These are phyloP conservation scores for Lumbricus terrestris DNA, from an alignment of 2,888 invertebrate genomes.

Conservation along the genomic window DNA sequence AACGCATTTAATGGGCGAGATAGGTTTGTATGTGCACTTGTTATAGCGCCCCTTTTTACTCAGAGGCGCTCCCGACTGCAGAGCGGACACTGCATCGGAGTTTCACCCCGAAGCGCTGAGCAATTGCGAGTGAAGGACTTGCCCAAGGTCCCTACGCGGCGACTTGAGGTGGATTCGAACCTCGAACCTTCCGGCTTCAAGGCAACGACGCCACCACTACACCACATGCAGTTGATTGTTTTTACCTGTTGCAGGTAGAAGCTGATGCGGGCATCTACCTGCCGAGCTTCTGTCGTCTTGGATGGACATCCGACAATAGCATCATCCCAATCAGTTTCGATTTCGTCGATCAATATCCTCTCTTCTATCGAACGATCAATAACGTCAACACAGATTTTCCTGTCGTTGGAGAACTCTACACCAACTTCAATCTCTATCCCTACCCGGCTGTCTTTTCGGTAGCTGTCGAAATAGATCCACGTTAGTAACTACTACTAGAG, in stretches of 20 bases:
- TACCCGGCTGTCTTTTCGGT: neutral
- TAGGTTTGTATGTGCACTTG: no score
- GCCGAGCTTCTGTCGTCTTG: constrained; percentile 8
- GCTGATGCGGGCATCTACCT: neutral
- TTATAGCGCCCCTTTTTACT: no score
- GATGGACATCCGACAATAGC: neutral
- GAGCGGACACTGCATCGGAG: no score
- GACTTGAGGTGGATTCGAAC: no score
- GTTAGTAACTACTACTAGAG: no score
- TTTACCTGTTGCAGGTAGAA: neutral
- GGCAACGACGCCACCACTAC: no score
- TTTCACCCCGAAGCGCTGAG: no score
- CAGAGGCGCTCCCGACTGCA: no score
- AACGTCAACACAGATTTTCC: neutral
- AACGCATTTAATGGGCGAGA: neutral
- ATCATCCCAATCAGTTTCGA: constrained; percentile 13
- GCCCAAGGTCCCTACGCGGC: no score
- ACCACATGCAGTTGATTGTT: no score
- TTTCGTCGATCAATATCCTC: neutral
- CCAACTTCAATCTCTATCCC: neutral
- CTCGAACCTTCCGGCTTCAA: no score
- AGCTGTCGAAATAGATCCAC: neutral
- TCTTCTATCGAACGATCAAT: neutral
- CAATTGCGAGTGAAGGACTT: no score
- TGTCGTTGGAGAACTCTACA: neutral